These are phyloP conservation scores for Catharus ustulatus DNA, from an alignment of 2,797 vertebrate genomes.

Conservation along the genomic window DNA sequence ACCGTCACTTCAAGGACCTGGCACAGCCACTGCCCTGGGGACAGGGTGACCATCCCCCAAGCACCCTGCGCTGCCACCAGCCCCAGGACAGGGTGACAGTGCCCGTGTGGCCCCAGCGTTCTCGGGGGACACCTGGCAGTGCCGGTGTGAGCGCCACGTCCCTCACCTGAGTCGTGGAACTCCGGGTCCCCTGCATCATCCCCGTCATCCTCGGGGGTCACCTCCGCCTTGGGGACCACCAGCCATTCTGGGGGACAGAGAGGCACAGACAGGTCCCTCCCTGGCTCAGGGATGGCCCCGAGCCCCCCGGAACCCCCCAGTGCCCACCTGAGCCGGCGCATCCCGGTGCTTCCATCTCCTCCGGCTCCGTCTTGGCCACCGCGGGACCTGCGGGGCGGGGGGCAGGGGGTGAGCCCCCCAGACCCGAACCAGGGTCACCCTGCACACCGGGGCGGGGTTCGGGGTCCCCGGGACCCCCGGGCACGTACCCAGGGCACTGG, in stretches of 20 bases:
- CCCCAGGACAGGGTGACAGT: not conserved
- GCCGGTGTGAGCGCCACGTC: not conserved
- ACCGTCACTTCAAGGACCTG: not conserved
- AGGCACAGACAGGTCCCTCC: not conserved
- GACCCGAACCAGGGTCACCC: not conserved
- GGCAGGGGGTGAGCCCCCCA: not conserved
- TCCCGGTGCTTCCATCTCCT: not conserved
- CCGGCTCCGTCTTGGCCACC: conserved; percentile 12
- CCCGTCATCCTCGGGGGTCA: not conserved
- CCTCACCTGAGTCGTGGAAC: not conserved
- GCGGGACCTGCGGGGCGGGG: conserved; percentile 14
- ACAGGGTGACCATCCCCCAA: not conserved
- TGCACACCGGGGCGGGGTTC: no score
- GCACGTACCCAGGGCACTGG: not conserved
- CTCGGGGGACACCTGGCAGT: not conserved
- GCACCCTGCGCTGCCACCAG: not conserved
- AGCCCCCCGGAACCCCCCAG: not conserved
- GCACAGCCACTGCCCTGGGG: not conserved
- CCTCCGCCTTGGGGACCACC: not conserved
- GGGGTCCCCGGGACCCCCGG: not conserved
- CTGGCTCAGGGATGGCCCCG: fast-evolving
- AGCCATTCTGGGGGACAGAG: not conserved
- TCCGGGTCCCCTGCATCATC: not conserved
- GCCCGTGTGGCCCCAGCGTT: not conserved
- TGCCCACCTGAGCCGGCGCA: conserved; percentile 39